These are phyloP conservation scores for Gryon sp. DNA, from an alignment of 1,140 invertebrate genomes.

Conservation along the genomic window DNA sequence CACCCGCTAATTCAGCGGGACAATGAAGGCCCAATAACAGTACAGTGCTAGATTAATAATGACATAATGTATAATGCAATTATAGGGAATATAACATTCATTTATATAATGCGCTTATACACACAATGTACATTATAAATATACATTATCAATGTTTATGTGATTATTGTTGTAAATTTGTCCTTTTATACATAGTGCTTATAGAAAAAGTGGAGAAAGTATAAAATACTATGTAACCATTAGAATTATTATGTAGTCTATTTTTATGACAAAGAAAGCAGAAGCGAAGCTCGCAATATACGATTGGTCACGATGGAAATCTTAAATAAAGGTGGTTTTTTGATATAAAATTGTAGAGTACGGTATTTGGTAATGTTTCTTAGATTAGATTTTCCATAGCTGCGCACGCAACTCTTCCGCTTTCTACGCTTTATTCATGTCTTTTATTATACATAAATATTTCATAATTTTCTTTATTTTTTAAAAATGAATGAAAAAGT, in stretches of 20 bases:
- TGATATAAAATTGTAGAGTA: slow-evolving; percentile 32
- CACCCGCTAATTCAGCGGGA: slow-evolving; percentile 28
- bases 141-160: slow-evolving; percentile 73
- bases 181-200: slow-evolving; percentile 65
- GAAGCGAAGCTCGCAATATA: neutral
- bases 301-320: neutral
- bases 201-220: slow-evolving; percentile 70
- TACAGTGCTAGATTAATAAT: slow-evolving; percentile 55
- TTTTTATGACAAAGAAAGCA: slow-evolving; percentile 36
- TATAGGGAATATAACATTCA: slow-evolving; percentile 60
- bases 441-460: too few species aligned
- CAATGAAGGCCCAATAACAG: slow-evolving; percentile 54
- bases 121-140: slow-evolving; percentile 76
- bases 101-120: slow-evolving; percentile 70
- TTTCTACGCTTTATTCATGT: slow-evolving; percentile 5
- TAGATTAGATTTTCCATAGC: neutral
- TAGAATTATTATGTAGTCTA: slow-evolving; percentile 49
- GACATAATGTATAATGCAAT: slow-evolving; percentile 60
- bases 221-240: slow-evolving; percentile 72
- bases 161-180: slow-evolving; percentile 68
- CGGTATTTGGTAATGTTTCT: slow-evolving; percentile 11
- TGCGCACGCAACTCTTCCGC: slow-evolving; percentile 8
- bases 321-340: slow-evolving; percentile 22
- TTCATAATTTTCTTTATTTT: too few species aligned
- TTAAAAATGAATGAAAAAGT: too few species aligned